Evolutionary conservation across 2,797 vertebrate genomes (phyloP), one percentile per base, ranked within the genome.

Genomic region (Epinephelus coioides): DNA sequence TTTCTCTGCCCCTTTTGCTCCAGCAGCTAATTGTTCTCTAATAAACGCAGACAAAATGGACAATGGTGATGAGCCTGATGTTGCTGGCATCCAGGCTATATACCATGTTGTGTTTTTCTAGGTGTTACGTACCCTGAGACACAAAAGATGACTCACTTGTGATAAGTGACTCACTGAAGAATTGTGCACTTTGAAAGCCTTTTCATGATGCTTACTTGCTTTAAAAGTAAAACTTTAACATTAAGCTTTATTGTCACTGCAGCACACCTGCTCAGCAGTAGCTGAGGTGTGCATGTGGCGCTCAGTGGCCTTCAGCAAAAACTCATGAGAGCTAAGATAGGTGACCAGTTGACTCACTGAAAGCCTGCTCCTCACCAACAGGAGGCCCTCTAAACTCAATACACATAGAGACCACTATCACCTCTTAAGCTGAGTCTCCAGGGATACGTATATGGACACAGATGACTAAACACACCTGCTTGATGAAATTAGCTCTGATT

Each of bases 331-430:
- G 43, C 25, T 53, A 38, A 78, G 40, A 13, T 50, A 12, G 3
- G n/a, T 49, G 27, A 27, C 34, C 53, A 49, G 40, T 72, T 55
- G 64, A 21, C 40, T 53, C 14, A 10, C 40, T 67, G 47, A 82
- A 67, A 71, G 56, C 62, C 57, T 53, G 49, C 55, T 51, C 11
- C 23, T 84, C 78, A 79, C 63, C 81, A 83, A 82, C 56, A 85
- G 81, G 77, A 86, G 81, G 74, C 75, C 74, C 78, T 80, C 56
- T 86, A 55, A 65, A 74, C 73, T 73, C 54, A 72, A 6, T 21
- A 27, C 44, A 63, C 15, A 30, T n/a, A n/a, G 12, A 51, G 51
- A 70, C 65, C 47, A 73, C 46, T 40, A 1, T n/a, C 54, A 55
- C 40, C 38, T 62, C 56, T 34, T 62, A 8, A 50, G 55, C 63